These are phyloP conservation scores for Thalassoma bifasciatum DNA, from an alignment of 2,113 vertebrate genomes.

Conservation along the genomic window DNA sequence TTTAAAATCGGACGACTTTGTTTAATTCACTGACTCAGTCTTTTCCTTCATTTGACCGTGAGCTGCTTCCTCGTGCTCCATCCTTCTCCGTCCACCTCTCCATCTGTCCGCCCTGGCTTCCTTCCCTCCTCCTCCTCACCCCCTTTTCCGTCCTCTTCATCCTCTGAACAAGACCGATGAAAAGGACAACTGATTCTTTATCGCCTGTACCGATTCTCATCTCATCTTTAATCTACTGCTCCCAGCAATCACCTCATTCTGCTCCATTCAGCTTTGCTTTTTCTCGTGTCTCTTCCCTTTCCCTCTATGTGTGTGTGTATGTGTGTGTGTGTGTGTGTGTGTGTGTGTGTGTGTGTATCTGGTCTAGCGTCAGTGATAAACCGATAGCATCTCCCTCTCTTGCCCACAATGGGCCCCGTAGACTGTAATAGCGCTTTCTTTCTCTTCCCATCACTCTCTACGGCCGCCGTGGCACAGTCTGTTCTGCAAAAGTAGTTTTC, in stretches of 20 bases:
- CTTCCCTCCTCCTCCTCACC: not conserved
- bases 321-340: conserved; percentile 28
- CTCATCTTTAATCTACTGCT: conserved; percentile 63
- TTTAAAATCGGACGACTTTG: conserved; percentile 47
- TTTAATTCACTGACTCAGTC: conserved; percentile 28
- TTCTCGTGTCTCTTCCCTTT: conserved; percentile 16
- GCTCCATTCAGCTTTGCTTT: conserved; percentile 28
- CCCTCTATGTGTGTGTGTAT: conserved; percentile 16
- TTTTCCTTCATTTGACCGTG: conserved; percentile 45
- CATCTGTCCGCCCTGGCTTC: conserved; percentile 20
- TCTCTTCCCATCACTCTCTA: conserved; percentile 34
- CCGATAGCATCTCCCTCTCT: conserved; percentile 52
- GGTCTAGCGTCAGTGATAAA: conserved; percentile 35
- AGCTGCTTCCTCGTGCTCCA: conserved; percentile 1
- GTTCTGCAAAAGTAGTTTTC: conserved; percentile 57
- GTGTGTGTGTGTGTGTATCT: conserved; percentile 29
- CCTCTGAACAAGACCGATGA: conserved; percentile 59
- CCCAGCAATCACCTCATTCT: conserved; percentile 30
- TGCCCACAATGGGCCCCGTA: conserved; percentile 49
- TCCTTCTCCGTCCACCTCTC: conserved; percentile 4
- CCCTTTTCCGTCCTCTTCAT: not conserved
- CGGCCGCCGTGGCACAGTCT: conserved; percentile 28
- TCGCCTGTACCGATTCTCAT: conserved; percentile 52
- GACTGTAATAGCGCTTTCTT: conserved; percentile 47
- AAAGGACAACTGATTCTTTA: conserved; percentile 53